Percentiles rank a stretch among this genome's conserved stretches.
Conservation (phyloP, 2,888 invertebrate genomes). For the Acleris emargana region DNA sequence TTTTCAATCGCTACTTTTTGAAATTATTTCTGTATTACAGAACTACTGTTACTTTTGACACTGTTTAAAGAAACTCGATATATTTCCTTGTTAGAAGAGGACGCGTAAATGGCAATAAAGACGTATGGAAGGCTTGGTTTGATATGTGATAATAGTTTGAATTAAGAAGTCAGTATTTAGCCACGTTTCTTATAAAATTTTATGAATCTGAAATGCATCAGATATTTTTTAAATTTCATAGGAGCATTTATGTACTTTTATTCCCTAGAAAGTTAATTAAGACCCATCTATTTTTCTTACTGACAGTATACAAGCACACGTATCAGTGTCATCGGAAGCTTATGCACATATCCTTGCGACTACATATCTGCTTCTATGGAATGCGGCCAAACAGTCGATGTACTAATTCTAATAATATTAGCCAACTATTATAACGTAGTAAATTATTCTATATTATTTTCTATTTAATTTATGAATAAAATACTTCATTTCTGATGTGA, state of each 20-base stretch:
- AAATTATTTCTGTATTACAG: constrained; percentile 35
- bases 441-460: constrained; percentile 49
- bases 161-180: constrained; percentile 58
- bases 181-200: constrained; percentile 51
- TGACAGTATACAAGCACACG: constrained; percentile 24
- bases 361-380: constrained; percentile 79
- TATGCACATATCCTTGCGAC: constrained; percentile 58
- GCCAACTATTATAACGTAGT: constrained; percentile 44
- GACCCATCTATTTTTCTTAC: constrained; percentile 34
- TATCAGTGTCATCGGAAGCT: constrained; percentile 38
- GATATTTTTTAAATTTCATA: constrained; percentile 69
- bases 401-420: constrained; percentile 41
- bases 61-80: constrained; percentile 34
- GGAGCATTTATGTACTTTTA: constrained; percentile 66
- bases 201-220: constrained; percentile 47
- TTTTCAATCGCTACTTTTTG: constrained; percentile 30
- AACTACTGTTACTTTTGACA: constrained; percentile 38
- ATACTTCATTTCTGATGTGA: constrained; percentile 51
- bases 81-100: constrained; percentile 39
- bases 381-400: constrained; percentile 46
- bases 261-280: constrained; percentile 17
- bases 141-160: constrained; percentile 78
- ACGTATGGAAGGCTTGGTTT: constrained; percentile 57
- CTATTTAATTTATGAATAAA: constrained; percentile 59
- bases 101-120: constrained; percentile 47